A percentile compares a stretch with the other conserved stretches of the same genome.
Evolutionary conservation across 2,888 invertebrate species (phyloP).

Genomic region (Uloborus plumipes): DNA sequence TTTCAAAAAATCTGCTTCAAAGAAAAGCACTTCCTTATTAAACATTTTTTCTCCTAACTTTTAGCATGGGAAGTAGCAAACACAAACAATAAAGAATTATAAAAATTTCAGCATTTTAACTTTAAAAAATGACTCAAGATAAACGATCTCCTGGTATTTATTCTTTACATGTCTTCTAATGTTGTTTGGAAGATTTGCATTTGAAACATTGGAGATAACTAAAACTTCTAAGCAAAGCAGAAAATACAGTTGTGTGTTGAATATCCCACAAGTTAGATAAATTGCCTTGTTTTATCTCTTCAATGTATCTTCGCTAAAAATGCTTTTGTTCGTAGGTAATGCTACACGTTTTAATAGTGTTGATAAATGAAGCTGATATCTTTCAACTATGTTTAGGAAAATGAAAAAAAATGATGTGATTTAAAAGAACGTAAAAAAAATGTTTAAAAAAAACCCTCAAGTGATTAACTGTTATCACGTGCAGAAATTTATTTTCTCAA

Average conservation of each 20-base stretch:
- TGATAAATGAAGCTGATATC: conserved; percentile 11
- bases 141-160: conserved; percentile 36
- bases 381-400: conserved; percentile 15
- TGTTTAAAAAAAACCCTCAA: no score
- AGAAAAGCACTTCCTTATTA: no score
- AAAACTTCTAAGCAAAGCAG: no score
- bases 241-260: conserved; percentile 2
- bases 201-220: not conserved
- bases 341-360: conserved; percentile 14
- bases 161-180: conserved; percentile 32
- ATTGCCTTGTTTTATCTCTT: conserved; percentile 38
- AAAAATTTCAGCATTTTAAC: no score
- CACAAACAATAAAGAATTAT: no score
- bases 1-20: conserved; percentile 24
- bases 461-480: no score
- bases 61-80: no score
- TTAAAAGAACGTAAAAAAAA: not conserved
- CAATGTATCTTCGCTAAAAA: conserved; percentile 17
- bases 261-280: conserved; percentile 46
- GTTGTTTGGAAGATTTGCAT: conserved; percentile 52
- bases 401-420: not conserved
- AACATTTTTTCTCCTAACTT: no score
- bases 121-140: conserved; percentile 13
- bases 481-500: no score
- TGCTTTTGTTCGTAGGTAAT: conserved; percentile 2